Base-by-base conservation (phyloP, 2,113 vertebrate genomes). In the Mastomys coucha region DNA sequence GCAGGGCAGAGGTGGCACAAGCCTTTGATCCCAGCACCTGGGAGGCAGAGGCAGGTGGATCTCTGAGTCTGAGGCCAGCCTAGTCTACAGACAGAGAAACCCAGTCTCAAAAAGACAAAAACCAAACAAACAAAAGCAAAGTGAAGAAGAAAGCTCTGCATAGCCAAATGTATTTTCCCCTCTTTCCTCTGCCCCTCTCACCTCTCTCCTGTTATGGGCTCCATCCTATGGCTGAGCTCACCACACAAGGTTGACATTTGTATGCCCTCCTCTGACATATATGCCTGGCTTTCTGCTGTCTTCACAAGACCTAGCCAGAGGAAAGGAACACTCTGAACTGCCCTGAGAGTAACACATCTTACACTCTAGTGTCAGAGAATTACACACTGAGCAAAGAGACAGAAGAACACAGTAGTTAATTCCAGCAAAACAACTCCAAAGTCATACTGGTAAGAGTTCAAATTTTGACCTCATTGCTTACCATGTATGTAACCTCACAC, bases 311-410 rank as follows among this genome's bases (percentile, higher is more conserved):
- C 73, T 84, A 91, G 24, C 4, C 10, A n/a, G 87, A 93, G 56
- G 90, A 88, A 90, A 89, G 42, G 33, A 92, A 89, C 5, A 63
- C 60, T 72, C 88, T 39, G 7, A 42, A 58, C 49, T 70, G 53
- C 58, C 77, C 70, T 75, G 4, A 77, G 63, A 96, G 7, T 80
- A 91, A 95, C 73, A 76, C 22, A 60, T 89, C 78, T 90, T 63
- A 86, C 20, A 39, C 36, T 60, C 72, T 73, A 28, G 0, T 45
- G 86, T 58, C 89, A 94, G 42, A 95, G 93, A 91, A 89, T 19
- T 3, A 36, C 53, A 65, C 63, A 78, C 13, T 75, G 7, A 36
- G n/a, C 60, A 78, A 51, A 89, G 49, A 73, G 65, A 70, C 56
- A 75, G 12, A 56, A 26, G 0, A 45, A 76, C 33, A 81, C 0